These are phyloP conservation scores for Pseudonaja textilis DNA, from an alignment of 2,113 vertebrate genomes.

Conservation along the genomic window DNA sequence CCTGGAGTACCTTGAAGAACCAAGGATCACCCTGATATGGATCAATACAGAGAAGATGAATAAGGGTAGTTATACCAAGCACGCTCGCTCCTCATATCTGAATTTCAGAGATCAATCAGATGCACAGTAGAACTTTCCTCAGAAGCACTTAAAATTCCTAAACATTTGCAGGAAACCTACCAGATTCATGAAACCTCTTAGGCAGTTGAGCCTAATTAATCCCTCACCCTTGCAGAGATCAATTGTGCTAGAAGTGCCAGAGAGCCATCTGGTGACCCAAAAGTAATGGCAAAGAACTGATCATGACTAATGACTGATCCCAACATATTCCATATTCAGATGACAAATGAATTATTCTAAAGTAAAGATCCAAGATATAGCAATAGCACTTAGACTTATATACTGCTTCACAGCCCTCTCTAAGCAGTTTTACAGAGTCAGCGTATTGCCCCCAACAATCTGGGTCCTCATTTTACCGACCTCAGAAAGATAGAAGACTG, in stretches of 20 bases:
- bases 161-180: not conserved
- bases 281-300: not conserved
- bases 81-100: not conserved
- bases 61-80: not conserved
- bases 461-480: too few species aligned
- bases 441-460: too few species aligned
- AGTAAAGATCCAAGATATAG: not conserved
- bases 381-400: too few species aligned
- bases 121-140: not conserved
- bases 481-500: too few species aligned
- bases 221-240: not conserved
- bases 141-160: not conserved
- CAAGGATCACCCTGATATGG: too few species aligned
- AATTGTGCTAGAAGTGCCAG: not conserved
- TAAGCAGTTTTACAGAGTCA: too few species aligned
- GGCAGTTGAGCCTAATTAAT: not conserved
- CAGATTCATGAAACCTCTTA: not conserved
- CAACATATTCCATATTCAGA: not conserved
- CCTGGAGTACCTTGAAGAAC: too few species aligned
- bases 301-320: not conserved
- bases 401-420: too few species aligned
- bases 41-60: not conserved
- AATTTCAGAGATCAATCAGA: not conserved
- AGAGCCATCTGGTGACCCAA: not conserved
- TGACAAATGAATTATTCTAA: not conserved